These are phyloP conservation scores for Zosterops hypoxanthus DNA, from an alignment of 2,113 vertebrate genomes.

Conservation along the genomic window DNA sequence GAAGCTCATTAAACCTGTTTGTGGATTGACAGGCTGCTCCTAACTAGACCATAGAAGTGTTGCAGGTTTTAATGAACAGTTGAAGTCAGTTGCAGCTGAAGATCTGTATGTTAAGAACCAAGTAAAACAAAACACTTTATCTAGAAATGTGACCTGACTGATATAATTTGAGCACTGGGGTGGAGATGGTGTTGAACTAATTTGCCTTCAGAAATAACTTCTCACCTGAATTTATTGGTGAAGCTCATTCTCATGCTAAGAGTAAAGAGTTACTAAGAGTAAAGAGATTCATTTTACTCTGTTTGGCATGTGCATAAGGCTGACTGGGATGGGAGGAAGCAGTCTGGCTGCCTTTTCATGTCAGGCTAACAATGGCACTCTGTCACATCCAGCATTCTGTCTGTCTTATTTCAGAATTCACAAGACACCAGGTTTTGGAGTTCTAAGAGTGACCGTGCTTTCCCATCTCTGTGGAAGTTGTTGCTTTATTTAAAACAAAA, in stretches of 20 bases:
- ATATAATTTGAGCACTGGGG: neutral
- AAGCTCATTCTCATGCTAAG: neutral
- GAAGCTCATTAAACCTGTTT: neutral
- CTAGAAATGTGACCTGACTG: neutral
- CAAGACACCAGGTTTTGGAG: neutral
- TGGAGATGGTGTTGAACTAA: neutral
- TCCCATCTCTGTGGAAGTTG: neutral
- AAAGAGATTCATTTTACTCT: neutral
- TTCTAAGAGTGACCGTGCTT: neutral
- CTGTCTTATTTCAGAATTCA: neutral
- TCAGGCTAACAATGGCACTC: neutral
- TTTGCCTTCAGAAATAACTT: neutral
- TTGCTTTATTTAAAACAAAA: neutral
- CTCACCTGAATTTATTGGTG: neutral
- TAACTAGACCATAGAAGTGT: neutral
- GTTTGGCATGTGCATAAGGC: neutral
- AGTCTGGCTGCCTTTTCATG: neutral
- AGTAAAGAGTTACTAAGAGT: neutral
- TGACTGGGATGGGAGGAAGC: neutral
- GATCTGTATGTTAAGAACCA: neutral
- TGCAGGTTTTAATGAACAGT: neutral
- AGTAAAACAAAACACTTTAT: neutral
- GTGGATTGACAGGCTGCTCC: neutral
- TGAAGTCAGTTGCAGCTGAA: neutral
- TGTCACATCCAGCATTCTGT: neutral